Conservation (phyloP, 2,797 vertebrate genomes). For the Paedocypris micromegethes region DNA sequence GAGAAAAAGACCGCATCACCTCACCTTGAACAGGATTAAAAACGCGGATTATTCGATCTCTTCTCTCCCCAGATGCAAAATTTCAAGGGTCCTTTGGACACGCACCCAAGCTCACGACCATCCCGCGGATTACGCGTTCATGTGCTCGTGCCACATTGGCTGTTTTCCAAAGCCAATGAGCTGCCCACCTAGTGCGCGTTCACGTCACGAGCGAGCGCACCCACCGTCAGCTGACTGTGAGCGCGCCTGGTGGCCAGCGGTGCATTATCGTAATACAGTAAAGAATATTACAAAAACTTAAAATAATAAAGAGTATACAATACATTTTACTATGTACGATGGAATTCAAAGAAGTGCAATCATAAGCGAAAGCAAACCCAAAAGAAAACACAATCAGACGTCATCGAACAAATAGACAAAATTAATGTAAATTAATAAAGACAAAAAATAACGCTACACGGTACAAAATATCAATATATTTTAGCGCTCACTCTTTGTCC, state of each 20-base stretch:
- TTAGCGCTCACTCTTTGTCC: too few relatives aligned
- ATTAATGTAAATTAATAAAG: too few relatives aligned
- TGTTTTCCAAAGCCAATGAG: not conserved
- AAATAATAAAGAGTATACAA: not conserved
- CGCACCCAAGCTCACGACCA: not conserved
- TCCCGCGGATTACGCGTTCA: conserved; percentile 5
- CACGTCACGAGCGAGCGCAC: not conserved
- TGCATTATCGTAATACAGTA: too few relatives aligned
- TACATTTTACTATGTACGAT: not conserved
- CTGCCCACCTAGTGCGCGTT: conserved; percentile 7
- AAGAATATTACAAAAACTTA: too few relatives aligned
- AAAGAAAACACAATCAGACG: not conserved
- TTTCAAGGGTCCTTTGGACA: conserved; percentile 8
- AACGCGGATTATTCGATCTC: conserved; percentile 10
- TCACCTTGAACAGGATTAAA: conserved; percentile 19
- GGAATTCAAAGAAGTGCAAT: not conserved
- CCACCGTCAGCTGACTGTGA: not conserved
- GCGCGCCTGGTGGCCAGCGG: not conserved
- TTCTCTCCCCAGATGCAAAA: conserved; percentile 24
- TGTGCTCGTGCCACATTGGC: not conserved
- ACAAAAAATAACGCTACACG: too few relatives aligned
- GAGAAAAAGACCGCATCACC: not conserved
- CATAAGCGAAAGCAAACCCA: not conserved
- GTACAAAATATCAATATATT: too few relatives aligned
- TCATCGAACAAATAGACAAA: too few relatives aligned